Conservation (phyloP, 2,888 invertebrate species). For the Watsonalla cultraria region DNA sequence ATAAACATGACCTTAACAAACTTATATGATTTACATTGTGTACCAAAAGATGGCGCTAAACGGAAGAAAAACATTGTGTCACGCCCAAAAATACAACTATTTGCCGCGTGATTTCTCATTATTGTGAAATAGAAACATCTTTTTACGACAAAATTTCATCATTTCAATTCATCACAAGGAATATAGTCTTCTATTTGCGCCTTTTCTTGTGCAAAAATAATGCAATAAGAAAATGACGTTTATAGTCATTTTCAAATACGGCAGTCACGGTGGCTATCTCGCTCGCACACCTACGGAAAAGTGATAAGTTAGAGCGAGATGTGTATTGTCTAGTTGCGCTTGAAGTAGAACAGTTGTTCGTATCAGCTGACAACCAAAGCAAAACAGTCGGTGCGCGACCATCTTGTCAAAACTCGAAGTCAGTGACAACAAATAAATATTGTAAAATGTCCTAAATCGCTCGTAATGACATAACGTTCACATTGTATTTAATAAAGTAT, state of each 20-base stretch:
- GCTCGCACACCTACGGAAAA: slow-evolving; percentile 15
- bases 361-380: slow-evolving; percentile 81
- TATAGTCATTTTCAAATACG: slow-evolving; percentile 49
- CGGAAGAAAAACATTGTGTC: slow-evolving; percentile 42
- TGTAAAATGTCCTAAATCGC: slow-evolving; percentile 75
- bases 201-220: slow-evolving; percentile 62
- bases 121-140: slow-evolving; percentile 68
- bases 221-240: slow-evolving; percentile 70
- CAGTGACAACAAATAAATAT: slow-evolving; percentile 77
- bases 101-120: slow-evolving; percentile 45
- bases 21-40: slow-evolving; percentile 10
- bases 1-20: slow-evolving; percentile 19
- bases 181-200: slow-evolving; percentile 41
- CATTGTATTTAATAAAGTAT: slow-evolving; percentile 64
- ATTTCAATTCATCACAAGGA: slow-evolving; percentile 61
- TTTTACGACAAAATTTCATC: slow-evolving; percentile 32
- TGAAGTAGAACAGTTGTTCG: slow-evolving; percentile 61
- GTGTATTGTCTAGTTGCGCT: slow-evolving; percentile 33
- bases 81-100: slow-evolving; percentile 58
- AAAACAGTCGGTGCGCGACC: slow-evolving; percentile 80
- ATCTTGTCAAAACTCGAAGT: slow-evolving; percentile 78
- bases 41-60: slow-evolving; percentile 50
- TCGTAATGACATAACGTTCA: slow-evolving; percentile 67
- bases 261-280: slow-evolving; percentile 45
- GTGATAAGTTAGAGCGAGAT: slow-evolving; percentile 34